Percentiles rank a stretch among this genome's conserved stretches.
These are phyloP conservation scores for Parelbella ahira DNA, from an alignment of 2,888 invertebrate species.

Conservation along the genomic window DNA sequence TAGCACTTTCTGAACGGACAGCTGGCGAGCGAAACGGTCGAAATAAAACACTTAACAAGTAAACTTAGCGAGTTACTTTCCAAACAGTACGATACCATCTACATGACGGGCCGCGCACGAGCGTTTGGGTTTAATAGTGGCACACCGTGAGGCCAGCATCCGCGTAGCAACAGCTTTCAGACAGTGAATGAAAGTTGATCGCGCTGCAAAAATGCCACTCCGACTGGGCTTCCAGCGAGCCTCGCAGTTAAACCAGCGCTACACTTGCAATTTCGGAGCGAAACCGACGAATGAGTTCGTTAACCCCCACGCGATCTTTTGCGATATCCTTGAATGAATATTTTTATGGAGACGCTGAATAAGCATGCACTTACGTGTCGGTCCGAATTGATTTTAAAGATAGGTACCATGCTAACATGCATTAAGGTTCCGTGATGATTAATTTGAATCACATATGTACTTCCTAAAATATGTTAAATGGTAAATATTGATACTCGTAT, in stretches of 20 bases:
- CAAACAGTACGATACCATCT: constrained; percentile 73
- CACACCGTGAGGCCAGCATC: constrained; percentile 67
- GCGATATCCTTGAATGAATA: constrained; percentile 25
- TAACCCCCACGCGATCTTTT: constrained; percentile 17
- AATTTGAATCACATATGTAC: constrained; percentile 11
- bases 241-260: constrained; percentile 23
- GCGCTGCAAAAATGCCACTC: constrained; percentile 58
- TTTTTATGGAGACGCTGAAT: constrained; percentile 23
- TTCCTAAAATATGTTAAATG: no score
- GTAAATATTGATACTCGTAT: constrained; percentile 7
- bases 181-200: constrained; percentile 77
- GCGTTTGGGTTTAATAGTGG: constrained; percentile 69
- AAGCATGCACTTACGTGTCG: constrained; percentile 6
- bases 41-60: constrained; percentile 42
- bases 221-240: constrained; percentile 49
- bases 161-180: constrained; percentile 77
- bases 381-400: constrained; percentile 16
- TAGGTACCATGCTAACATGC: constrained; percentile 10
- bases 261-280: constrained; percentile 24
- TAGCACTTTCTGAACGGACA: constrained; percentile 25
- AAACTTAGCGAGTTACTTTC: constrained; percentile 67
- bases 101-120: constrained; percentile 66
- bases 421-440: constrained; percentile 6
- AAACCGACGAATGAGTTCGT: constrained; percentile 20
- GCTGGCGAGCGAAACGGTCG: constrained; percentile 32